Evolutionary conservation across 2,888 invertebrate species (phyloP).

Genomic region (Macropis europaea): DNA sequence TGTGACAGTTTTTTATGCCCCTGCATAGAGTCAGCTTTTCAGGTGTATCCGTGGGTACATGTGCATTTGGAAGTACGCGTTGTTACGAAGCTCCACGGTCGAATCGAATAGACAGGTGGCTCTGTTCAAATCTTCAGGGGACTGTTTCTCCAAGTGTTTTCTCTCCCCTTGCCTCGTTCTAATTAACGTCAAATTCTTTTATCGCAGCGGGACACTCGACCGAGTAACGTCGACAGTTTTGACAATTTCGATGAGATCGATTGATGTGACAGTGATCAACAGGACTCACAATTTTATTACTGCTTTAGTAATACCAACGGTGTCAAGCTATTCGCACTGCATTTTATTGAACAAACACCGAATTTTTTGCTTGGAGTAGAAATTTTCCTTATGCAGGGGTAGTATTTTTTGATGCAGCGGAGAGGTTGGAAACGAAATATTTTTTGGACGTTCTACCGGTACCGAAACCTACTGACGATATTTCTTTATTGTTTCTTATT

Average conservation of each 20-base stretch:
- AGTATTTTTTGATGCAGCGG: too few species aligned
- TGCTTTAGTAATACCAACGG: too few species aligned
- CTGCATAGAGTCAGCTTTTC: neutral
- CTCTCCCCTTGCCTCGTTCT: neutral
- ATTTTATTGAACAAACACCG: too few species aligned
- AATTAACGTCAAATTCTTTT: neutral
- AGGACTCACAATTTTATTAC: too few species aligned
- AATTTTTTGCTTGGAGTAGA: too few species aligned
- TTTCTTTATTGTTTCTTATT: too few species aligned
- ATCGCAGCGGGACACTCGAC: neutral
- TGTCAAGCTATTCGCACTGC: too few species aligned
- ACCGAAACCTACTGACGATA: too few species aligned
- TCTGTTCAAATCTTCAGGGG: constrained; percentile 18
- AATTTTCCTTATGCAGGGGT: too few species aligned
- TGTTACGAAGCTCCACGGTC: constrained; percentile 9
- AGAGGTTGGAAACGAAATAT: too few species aligned
- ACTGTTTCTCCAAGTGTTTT: neutral
- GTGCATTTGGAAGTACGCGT: neutral
- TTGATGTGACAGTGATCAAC: too few species aligned
- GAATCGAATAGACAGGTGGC: constrained; percentile 28
- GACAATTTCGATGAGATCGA: neutral
- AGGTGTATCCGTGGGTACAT: neutral
- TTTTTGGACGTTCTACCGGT: too few species aligned
- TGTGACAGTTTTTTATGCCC: neutral
- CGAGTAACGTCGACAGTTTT: neutral